Conservation (phyloP, 2,888 invertebrate species). For the Macaria liturata region DNA sequence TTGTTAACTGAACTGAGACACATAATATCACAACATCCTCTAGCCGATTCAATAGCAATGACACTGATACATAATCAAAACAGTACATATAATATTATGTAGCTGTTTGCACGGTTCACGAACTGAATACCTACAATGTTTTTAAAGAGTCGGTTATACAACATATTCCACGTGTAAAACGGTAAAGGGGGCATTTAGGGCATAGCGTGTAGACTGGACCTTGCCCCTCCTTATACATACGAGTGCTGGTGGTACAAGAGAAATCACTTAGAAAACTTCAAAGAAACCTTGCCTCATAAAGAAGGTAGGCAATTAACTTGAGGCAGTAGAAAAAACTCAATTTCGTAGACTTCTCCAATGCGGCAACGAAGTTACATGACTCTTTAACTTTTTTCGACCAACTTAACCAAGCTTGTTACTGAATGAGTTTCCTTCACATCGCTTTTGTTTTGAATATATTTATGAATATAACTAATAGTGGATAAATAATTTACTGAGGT, state of each 20-base stretch:
- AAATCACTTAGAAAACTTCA: slow-evolving; percentile 49
- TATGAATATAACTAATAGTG: no score
- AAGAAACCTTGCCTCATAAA: slow-evolving; percentile 38
- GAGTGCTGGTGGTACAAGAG: slow-evolving; percentile 43
- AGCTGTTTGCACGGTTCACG: no score
- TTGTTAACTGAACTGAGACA: no score
- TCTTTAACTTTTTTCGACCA: not conserved
- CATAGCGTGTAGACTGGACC: slow-evolving; percentile 42
- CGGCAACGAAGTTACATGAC: slow-evolving; percentile 1
- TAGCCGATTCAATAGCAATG: no score
- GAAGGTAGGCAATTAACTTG: slow-evolving; percentile 29
- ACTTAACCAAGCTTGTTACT: not conserved
- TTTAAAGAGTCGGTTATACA: not conserved
- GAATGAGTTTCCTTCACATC: no score
- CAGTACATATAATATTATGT: no score
- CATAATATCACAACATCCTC: no score
- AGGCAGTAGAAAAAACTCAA: slow-evolving; percentile 19
- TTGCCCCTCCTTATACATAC: slow-evolving; percentile 40
- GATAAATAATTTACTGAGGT: no score
- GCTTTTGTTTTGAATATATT: no score
- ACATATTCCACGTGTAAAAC: slow-evolving; percentile 6
- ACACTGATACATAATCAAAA: no score
- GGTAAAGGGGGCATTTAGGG: slow-evolving; percentile 36
- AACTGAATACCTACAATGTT: not conserved
- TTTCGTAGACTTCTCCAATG: slow-evolving; percentile 10